Conservation (phyloP, 1,140 invertebrate species). For the Listronotus bonariensis region DNA sequence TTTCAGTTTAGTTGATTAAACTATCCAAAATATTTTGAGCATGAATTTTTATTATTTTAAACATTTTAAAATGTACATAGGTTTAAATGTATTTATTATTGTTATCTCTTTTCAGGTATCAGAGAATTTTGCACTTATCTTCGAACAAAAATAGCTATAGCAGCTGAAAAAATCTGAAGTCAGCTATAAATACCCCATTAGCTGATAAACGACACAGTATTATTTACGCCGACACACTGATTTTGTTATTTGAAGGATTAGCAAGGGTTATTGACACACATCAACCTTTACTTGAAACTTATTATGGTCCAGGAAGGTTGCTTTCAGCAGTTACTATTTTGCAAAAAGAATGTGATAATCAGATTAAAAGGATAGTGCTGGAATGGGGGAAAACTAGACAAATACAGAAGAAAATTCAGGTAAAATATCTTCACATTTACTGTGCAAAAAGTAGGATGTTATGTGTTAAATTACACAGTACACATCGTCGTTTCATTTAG, state of each 20-base stretch:
- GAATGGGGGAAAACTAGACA: conserved; percentile 79
- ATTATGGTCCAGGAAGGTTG: conserved; percentile 85
- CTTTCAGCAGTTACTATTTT: conserved; percentile 72
- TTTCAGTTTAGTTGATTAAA: no score
- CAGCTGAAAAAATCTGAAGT: conserved; percentile 75
- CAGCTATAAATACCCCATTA: conserved; percentile 64
- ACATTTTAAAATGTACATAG: no score
- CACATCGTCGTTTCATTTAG: no score
- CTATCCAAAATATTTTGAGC: no score
- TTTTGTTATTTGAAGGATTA: conserved; percentile 85
- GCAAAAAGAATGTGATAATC: conserved; percentile 86
- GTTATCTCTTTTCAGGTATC: conserved; percentile 60
- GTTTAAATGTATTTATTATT: no score
- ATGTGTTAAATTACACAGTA: no score
- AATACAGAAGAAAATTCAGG: conserved; percentile 69
- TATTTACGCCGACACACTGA: conserved; percentile 83
- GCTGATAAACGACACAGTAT: conserved; percentile 75
- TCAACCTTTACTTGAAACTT: conserved; percentile 91
- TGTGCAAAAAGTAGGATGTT: no score
- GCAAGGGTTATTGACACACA: conserved; percentile 88
- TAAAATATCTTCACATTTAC: no score
- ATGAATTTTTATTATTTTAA: no score
- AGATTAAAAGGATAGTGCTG: conserved; percentile 70
- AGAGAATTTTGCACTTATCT: conserved; percentile 91
- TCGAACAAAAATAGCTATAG: conserved; percentile 77